Base-by-base conservation (phyloP, 2,797 vertebrate genomes). In the Carcharodon carcharias region DNA sequence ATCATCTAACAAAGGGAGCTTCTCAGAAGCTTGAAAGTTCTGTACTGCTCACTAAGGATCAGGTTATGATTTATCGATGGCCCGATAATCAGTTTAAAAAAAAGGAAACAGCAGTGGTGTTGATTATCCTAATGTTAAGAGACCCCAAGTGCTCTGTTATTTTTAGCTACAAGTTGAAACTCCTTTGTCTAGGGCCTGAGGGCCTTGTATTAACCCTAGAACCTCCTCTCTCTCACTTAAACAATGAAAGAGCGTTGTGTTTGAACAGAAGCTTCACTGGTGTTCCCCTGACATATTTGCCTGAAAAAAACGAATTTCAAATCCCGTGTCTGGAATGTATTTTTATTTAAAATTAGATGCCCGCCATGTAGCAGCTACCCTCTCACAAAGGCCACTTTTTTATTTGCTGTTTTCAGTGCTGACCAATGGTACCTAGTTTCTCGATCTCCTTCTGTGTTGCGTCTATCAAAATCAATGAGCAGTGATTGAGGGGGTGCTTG, bases 51-150 rank as follows among this genome's bases (percentile, higher is more conserved):
- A 95, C 94, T 77, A 77, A 95, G 94, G 94, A 95, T 95, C 94
- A 95, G 9, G 54, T 95, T 95, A 95, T 95, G 94, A 95, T 95
- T 95, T 95, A 95, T 95, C 69, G 94, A 95, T 77, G 69, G 94
- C 54, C 67, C 28, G 28, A 95, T 95, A 95, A 77, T 95, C 94
- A 95, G 61, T 93, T 95, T 73, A 21, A 95, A 95, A 95, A 92
- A 95, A 95, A 5, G 50, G 67, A 56, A 77, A 65, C 63, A 45
- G 63, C 23, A 21, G 91, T 93, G 21, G n/a, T 61, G 89, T 95
- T 95, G 93, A 95, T 95, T 69, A 95, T 95, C 93, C 9, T 67
- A 71, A 54, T 50, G 67, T 95, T 77, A 77, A 56, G 95, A 93
- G 26, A 95, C 16, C 73, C 35, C 31, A 6, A 95, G 28, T 56